Percentiles rank a stretch among this genome's conserved stretches.
These are phyloP conservation scores for Pseudomyrmex concolor DNA, from an alignment of 1,140 invertebrate species.

Conservation along the genomic window DNA sequence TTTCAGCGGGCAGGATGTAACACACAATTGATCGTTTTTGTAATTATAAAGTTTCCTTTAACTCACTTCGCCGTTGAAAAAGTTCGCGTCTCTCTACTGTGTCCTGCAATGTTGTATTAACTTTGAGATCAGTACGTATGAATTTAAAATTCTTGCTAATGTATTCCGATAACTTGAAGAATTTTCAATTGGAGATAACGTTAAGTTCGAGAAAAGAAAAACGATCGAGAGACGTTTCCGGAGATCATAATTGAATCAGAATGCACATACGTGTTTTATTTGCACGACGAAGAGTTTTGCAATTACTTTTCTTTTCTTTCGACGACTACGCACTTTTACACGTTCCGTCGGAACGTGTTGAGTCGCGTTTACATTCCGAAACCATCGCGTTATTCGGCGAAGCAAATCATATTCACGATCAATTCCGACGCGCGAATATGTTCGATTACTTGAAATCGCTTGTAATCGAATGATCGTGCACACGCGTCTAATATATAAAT, in stretches of 20 bases:
- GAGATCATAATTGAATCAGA: background rate
- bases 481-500: slow-evolving; percentile 41
- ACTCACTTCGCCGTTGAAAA: background rate
- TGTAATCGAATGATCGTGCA: slow-evolving; percentile 23
- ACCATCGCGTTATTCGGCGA: background rate
- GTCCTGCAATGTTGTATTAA: background rate
- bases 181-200: background rate
- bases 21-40: background rate
- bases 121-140: background rate
- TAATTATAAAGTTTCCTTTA: background rate
- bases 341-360: too few relatives aligned
- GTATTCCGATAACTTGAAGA: slow-evolving; percentile 35
- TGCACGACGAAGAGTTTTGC: too few relatives aligned
- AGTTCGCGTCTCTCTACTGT: background rate
- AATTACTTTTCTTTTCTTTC: too few relatives aligned
- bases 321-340: too few relatives aligned
- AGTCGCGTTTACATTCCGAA: background rate
- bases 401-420: too few relatives aligned
- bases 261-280: too few relatives aligned
- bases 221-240: slow-evolving; percentile 9
- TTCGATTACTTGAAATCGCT: slow-evolving; percentile 35
- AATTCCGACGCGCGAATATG: background rate
- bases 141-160: slow-evolving; percentile 24
- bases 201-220: background rate
- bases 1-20: too few relatives aligned